These are phyloP conservation scores for Caenorhabditis latens DNA, from an alignment of 1,140 invertebrate genomes.

Conservation along the genomic window DNA sequence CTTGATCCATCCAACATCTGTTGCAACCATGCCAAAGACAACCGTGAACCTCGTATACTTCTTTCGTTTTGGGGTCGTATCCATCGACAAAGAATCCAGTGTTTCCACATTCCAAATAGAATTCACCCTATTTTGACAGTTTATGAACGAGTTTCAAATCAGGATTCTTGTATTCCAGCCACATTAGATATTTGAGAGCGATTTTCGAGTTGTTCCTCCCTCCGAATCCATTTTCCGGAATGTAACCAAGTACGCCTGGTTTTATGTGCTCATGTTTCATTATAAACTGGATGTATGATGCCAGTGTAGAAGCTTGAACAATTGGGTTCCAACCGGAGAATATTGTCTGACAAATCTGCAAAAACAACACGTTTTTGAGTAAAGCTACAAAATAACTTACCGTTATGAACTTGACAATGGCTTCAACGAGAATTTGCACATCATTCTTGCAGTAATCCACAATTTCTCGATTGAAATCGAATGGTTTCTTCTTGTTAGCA, in stretches of 20 bases:
- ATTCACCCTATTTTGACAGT: not conserved
- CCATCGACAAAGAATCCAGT: not conserved
- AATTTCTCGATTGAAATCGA: not conserved
- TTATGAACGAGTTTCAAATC: not conserved
- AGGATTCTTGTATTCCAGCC: not conserved
- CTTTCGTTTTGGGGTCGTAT: not conserved
- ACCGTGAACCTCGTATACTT: not conserved
- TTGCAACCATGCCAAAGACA: not conserved
- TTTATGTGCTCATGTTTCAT: not conserved
- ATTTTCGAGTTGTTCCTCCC: not conserved
- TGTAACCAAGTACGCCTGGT: not conserved
- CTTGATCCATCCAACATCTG: not conserved
- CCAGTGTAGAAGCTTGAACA: not conserved
- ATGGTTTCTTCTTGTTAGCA: not conserved
- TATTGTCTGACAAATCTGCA: not conserved
- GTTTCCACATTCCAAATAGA: not conserved
- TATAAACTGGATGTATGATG: not conserved
- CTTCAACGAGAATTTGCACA: not conserved
- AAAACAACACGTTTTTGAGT: too few relatives aligned
- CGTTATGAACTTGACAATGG: not conserved
- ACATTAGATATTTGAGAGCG: not conserved
- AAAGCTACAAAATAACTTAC: not conserved
- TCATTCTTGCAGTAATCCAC: not conserved
- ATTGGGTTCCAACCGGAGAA: not conserved
- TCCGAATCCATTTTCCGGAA: not conserved